Evolutionary conservation across 2,113 vertebrate genomes (phyloP).

Genomic region (Porphyrio hochstetteri): DNA sequence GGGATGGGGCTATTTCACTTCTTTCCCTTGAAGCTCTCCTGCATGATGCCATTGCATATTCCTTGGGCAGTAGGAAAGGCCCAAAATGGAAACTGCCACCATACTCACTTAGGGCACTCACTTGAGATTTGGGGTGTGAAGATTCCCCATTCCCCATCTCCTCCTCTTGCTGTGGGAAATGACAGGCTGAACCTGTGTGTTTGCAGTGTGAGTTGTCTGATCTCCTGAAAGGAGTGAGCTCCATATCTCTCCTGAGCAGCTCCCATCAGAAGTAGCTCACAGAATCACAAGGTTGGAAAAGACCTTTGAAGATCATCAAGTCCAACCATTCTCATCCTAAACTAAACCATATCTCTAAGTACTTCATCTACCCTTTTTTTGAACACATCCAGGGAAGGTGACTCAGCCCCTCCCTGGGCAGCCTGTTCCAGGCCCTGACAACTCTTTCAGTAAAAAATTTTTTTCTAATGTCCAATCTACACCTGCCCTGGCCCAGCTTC

Average conservation of each 20-base stretch:
- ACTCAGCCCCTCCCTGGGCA: no score
- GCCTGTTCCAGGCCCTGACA: no score
- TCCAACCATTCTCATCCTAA: no score
- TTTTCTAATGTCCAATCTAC: no score
- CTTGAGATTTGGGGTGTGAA: background rate
- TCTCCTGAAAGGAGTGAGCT: background rate
- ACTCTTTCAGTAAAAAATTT: no score
- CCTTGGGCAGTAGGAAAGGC: background rate
- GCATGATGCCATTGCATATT: rapidly evolving
- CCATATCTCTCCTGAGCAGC: background rate
- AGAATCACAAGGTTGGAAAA: no score
- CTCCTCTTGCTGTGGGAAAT: background rate
- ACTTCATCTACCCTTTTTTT: no score
- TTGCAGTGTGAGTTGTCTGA: background rate
- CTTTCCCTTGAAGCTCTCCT: background rate
- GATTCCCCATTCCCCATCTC: background rate
- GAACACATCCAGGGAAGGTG: no score
- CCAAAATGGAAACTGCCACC: background rate
- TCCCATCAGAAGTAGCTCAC: rapidly evolving
- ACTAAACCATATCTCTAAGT: no score
- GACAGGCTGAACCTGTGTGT: background rate
- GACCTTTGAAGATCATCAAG: no score
- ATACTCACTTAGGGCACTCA: background rate
- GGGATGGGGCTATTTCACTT: background rate
- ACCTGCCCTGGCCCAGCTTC: no score